phyloP scores from a whole-genome alignment of 2,888 invertebrate genomes.

The Frankliniella intonsa region DNA sequence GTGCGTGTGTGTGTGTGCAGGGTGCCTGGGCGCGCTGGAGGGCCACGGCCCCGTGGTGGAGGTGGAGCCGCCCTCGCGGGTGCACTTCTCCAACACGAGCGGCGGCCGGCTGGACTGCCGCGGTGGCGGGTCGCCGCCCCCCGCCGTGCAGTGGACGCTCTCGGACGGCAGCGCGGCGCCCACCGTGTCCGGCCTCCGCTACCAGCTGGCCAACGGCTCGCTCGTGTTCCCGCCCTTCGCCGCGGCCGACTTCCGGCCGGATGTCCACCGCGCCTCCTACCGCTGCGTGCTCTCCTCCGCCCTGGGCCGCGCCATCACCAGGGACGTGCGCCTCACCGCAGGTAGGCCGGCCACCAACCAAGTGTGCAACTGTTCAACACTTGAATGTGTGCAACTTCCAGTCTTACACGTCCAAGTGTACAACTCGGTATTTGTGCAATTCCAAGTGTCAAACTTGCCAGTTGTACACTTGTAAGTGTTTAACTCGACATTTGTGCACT shows the following conservation, averaged over 20 bases:
- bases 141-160: background rate
- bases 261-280: slow-evolving; percentile 40
- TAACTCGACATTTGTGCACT: no score
- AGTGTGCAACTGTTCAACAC: no score
- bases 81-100: background rate
- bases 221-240: slow-evolving; percentile 40
- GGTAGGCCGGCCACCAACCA: background rate
- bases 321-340: slow-evolving; percentile 7
- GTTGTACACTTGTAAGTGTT: no score
- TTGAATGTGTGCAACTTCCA: no score
- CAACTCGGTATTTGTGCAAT: no score
- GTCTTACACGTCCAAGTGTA: no score
- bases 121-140: background rate
- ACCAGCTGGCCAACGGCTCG: slow-evolving; percentile 39
- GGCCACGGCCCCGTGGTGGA: background rate
- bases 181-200: slow-evolving; percentile 37
- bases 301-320: slow-evolving; percentile 1
- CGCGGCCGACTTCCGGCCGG: slow-evolving; percentile 39
- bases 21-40: background rate
- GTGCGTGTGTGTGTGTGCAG: background rate
- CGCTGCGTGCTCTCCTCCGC: slow-evolving; percentile 35
- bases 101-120: slow-evolving; percentile 22
- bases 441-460: no score
- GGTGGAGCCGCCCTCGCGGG: background rate
- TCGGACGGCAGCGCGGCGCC: slow-evolving; percentile 37